Base-by-base conservation (phyloP, 2,797 vertebrate species). In the Scleropages formosus region DNA sequence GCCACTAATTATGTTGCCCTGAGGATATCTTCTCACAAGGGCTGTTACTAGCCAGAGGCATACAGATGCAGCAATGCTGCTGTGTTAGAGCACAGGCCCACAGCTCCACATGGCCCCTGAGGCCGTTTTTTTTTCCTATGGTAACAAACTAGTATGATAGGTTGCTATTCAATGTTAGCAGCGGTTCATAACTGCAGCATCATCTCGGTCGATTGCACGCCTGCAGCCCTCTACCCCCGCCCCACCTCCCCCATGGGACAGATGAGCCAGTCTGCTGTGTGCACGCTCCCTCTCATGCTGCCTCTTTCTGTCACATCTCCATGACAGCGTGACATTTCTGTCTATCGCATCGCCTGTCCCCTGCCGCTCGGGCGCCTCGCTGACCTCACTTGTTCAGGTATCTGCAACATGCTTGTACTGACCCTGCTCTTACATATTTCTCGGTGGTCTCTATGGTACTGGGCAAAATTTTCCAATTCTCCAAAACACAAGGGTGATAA, bases 171-270 rank as follows among this genome's bases (percentile, higher is more conserved):
- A 88, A 46, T 71, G 61, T 51, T 44, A 59, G n/a, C 65, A 18
- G n/a, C 8, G 74, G 53, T 64, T 59, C 20, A 71, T 78, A 75
- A 78, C 68, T 69, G 83, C 76, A 68, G 82, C 83, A 89, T 90
- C 86, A 85, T 89, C 82, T 84, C 85, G 86, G 85, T 88, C 84
- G 82, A 87, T 75, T 62, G 89, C 27, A 13, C 18, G n/a, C 27
- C 64, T 46, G 13, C 18, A 7, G 74, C 51, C n/a, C 16, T 11
- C 12, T 22, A 9, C 16, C 49, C 16, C 49, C 49, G 15, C 15
- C 49, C 53, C 49, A 49, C 15, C 49, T n/a, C 53, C 26, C 63
- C 63, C 73, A 13, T 15, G 62, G 63, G 73, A 75, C 26, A 58
- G 46, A 22, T 15, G 49, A 66, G 73, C 18, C n/a, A 49, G 44